phyloP scores from a whole-genome alignment of 2,888 invertebrate genomes.

The Polydrusus tereticollis region DNA sequence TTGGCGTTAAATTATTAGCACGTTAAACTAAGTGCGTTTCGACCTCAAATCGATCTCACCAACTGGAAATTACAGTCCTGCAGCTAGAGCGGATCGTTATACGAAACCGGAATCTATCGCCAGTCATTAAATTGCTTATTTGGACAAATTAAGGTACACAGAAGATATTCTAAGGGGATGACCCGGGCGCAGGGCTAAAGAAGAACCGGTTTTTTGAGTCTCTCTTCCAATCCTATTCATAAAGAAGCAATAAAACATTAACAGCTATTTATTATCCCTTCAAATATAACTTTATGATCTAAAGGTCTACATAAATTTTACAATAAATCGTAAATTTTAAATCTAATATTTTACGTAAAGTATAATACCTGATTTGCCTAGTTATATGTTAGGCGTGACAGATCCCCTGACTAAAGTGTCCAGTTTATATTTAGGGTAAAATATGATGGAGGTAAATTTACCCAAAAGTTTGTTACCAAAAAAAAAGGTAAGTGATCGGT shows the following conservation, averaged over 20 bases:
- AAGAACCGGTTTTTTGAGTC: no score
- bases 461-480: not conserved
- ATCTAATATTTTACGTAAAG: not conserved
- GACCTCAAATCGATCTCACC: slow-evolving; percentile 20
- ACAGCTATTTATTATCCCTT: no score
- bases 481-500: not conserved
- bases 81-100: not conserved
- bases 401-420: not conserved
- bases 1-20: slow-evolving; percentile 18
- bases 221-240: no score
- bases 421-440: not conserved
- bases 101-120: not conserved
- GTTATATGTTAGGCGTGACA: not conserved
- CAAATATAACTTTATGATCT: not conserved
- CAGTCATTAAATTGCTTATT: not conserved
- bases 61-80: slow-evolving; percentile 30
- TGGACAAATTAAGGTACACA: no score
- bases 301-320: not conserved
- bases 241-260: no score
- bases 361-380: not conserved
- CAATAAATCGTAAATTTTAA: not conserved
- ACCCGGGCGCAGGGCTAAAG: no score
- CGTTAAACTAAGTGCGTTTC: slow-evolving; percentile 8
- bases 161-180: no score
- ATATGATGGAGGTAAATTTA: not conserved